Conservation (phyloP, 2,797 vertebrate species). For the Hoplostethus atlanticus region DNA sequence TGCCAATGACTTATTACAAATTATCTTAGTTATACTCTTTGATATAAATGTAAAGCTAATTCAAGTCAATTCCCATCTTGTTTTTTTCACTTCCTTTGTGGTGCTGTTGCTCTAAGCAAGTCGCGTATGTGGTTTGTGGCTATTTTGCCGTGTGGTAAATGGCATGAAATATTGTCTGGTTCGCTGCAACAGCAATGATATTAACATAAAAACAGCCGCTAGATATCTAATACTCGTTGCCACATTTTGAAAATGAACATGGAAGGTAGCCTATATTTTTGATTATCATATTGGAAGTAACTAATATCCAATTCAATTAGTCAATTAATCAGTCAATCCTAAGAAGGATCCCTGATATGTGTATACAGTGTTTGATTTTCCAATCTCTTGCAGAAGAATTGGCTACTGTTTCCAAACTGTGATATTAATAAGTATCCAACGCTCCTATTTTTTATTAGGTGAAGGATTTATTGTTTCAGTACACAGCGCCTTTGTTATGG, state of each 20-base stretch:
- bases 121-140: neutral
- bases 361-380: neutral
- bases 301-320: no score
- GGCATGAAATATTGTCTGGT: constrained; percentile 14
- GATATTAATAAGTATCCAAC: neutral
- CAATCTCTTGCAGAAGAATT: no score
- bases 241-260: neutral
- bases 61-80: constrained; percentile 12
- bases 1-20: neutral
- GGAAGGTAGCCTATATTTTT: constrained; percentile 20
- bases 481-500: constrained; percentile 65
- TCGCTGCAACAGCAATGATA: constrained; percentile 1
- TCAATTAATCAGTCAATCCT: neutral
- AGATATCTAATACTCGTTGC: neutral
- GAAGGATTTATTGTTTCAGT: constrained; percentile 17
- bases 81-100: neutral
- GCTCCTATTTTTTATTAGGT: constrained; percentile 2
- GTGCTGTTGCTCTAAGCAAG: no score
- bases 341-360: neutral
- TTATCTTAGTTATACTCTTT: neutral
- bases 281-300: no score
- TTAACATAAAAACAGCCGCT: neutral
- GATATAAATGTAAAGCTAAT: constrained; percentile 42
- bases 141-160: neutral
- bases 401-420: no score